phyloP scores from a whole-genome alignment of 2,113 vertebrate genomes.

The Haemorhous mexicanus region DNA sequence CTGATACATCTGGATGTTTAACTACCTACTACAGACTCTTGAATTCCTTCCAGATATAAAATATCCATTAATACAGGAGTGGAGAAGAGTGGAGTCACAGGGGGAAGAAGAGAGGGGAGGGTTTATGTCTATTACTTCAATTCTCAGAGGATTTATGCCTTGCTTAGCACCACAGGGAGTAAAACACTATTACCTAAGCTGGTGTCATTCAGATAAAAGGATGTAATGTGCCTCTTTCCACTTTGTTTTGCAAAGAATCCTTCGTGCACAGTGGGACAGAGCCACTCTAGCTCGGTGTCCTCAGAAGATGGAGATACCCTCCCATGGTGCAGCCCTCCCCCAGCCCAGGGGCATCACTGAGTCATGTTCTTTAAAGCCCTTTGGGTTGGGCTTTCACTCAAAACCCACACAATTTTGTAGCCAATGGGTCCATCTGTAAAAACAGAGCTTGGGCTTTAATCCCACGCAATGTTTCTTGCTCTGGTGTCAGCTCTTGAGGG shows the following conservation, averaged over 20 bases:
- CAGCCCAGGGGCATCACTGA: not conserved
- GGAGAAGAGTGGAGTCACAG: constrained; percentile 53
- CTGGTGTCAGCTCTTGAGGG: not conserved
- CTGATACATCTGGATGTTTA: constrained; percentile 74
- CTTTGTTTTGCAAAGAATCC: not conserved
- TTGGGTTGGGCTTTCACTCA: not conserved
- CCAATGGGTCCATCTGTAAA: not conserved
- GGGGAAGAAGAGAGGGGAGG: constrained; percentile 27
- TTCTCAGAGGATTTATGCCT: constrained; percentile 60
- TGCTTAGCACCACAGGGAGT: constrained; percentile 48
- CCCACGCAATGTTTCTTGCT: not conserved
- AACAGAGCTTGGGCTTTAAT: not conserved
- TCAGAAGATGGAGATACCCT: not conserved
- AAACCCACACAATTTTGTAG: not conserved
- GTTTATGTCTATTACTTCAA: constrained; percentile 34
- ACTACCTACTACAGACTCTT: constrained; percentile 69
- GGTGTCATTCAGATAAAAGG: constrained; percentile 22
- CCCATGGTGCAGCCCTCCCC: not conserved
- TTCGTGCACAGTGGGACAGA: not conserved
- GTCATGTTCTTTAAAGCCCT: not conserved
- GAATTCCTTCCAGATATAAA: constrained; percentile 68
- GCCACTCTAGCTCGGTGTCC: not conserved
- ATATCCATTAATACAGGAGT: constrained; percentile 59
- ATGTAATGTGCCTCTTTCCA: not conserved
- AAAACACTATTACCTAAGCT: constrained; percentile 29